Evolutionary conservation across 2,888 invertebrate genomes (phyloP), one percentile per base, ranked within the genome.

Genomic region (Diloba caeruleocephala): DNA sequence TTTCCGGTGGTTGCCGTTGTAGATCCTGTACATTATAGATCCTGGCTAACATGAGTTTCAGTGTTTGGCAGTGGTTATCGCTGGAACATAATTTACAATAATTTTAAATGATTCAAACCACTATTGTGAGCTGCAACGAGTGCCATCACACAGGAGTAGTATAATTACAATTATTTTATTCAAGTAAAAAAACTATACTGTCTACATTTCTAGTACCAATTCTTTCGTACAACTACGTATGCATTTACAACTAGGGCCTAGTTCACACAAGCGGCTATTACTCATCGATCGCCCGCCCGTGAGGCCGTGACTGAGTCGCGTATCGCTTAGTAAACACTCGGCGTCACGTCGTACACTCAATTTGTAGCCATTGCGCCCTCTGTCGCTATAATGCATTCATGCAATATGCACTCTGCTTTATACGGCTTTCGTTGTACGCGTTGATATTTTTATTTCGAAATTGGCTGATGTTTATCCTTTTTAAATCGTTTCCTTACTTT

Each of bases 351-450:
- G 74, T 70, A 76, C 76, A 77, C 79, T 81, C 84, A 82, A 85
- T 85, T 85, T 84, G 84, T 83, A 79, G 72, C 79, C 76, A 79
- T 79, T 78, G 67, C 76, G 68, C 72, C 71, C 74, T 76, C 74
- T 74, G 70, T 56, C 58, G 69, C 62, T 60, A 75, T 78, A 73
- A 79, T 78, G 69, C 66, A 69, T 73, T 69, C 78, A 71, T 71
- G 71, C 71, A 70, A 69, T 71, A 71, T 71, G 71, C 68, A 73
- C 71, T 66, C 23, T 17, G 62, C 63, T 76, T 71, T 76, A 72
- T 63, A 52, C 51, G 50, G 37, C 9, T 25, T 12, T 41, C 34
- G 43, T 17, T 53, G 51, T 52, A 48, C 15, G 14, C 28, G 36
- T 50, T 53, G 41, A 45, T 50, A 31, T 14, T 19, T 56, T 58